Conservation (phyloP, 2,797 vertebrate genomes). For the Meda fulgida region DNA sequence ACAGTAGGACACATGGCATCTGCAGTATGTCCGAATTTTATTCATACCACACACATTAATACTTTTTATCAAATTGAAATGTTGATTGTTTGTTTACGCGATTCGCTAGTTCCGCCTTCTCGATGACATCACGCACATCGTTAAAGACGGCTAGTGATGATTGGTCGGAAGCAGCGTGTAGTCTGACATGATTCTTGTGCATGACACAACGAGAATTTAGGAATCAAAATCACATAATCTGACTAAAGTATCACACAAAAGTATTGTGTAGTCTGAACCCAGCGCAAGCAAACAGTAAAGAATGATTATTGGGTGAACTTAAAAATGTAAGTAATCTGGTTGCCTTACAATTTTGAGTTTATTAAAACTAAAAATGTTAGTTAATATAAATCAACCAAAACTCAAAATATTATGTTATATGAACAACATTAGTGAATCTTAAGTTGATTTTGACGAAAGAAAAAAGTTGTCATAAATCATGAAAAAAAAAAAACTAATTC, state of each 20-base stretch:
- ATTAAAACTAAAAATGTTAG: fast-evolving
- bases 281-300: not conserved
- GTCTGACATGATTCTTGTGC: not conserved
- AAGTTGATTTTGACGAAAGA: too few species aligned
- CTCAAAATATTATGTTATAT: not conserved
- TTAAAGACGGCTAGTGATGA: not conserved
- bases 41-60: too few species aligned
- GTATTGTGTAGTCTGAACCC: not conserved
- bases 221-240: not conserved
- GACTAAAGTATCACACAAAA: not conserved
- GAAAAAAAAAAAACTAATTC: too few species aligned
- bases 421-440: too few species aligned
- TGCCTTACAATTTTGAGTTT: not conserved
- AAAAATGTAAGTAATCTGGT: not conserved
- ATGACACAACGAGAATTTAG: not conserved
- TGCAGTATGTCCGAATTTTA: too few species aligned
- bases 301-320: not conserved
- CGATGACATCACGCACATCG: too few species aligned
- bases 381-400: not conserved
- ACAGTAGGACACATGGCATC: too few species aligned
- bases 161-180: not conserved
- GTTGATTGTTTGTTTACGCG: too few species aligned
- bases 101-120: too few species aligned
- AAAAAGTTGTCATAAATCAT: too few species aligned
- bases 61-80: too few species aligned